Evolutionary conservation across 2,113 vertebrate genomes (phyloP).

Genomic region (Dromas ardeola): DNA sequence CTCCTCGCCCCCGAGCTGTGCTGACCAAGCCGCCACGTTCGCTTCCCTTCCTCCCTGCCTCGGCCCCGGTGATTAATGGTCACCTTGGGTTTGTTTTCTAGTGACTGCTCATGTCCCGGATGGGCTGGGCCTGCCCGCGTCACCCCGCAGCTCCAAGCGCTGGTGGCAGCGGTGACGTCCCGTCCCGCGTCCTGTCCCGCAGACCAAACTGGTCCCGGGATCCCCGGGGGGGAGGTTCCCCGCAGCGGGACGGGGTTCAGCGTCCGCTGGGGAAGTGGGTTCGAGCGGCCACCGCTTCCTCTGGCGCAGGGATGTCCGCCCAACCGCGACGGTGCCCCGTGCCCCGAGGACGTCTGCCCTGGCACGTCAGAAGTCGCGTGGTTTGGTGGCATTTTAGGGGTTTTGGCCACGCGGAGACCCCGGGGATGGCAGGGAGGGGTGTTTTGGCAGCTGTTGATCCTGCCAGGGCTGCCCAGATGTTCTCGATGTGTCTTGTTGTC

Average conservation of each 20-base stretch:
- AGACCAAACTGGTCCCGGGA: not conserved
- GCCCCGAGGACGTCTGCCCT: accelerated
- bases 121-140: not conserved
- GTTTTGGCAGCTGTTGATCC: not conserved
- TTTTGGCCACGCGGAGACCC: not conserved
- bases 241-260: accelerated
- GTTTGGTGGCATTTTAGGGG: not conserved
- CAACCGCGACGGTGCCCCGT: not conserved
- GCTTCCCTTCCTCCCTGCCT: not conserved
- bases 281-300: not conserved
- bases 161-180: not conserved
- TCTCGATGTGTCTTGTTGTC: accelerated
- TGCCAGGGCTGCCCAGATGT: not conserved
- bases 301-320: accelerated
- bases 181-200: not conserved
- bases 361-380: accelerated
- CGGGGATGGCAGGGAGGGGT: accelerated
- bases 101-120: not conserved
- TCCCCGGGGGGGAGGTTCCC: not conserved
- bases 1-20: not conserved
- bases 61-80: not conserved
- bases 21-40: not conserved
- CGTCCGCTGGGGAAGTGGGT: not conserved
- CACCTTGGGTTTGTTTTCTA: not conserved
- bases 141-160: not conserved